Conservation (phyloP, 2,888 invertebrate species). For the Helleia helle region DNA sequence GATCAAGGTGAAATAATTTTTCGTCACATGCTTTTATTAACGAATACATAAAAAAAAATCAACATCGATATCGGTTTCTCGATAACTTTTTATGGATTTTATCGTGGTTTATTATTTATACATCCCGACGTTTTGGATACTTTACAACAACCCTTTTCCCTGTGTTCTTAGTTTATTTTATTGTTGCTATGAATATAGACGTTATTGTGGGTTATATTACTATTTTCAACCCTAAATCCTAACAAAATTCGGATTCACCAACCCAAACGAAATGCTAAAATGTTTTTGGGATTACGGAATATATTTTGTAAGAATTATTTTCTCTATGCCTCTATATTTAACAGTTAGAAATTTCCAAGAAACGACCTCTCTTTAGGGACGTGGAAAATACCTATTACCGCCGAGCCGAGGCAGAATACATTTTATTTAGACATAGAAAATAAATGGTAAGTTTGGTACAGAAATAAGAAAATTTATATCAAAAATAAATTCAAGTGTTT, state of each 20-base stretch:
- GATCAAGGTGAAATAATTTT: too few species aligned
- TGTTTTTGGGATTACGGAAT: not conserved
- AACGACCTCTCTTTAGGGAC: conserved; percentile 9
- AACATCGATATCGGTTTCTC: too few species aligned
- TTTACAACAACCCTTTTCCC: too few species aligned
- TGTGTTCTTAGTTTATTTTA: too few species aligned
- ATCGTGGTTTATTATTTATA: too few species aligned
- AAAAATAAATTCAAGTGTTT: not conserved
- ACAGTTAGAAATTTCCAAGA: conserved; percentile 4
- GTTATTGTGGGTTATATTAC: too few species aligned
- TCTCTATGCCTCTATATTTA: conserved; percentile 4
- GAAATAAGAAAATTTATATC: conserved; percentile 2
- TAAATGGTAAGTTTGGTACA: conserved; percentile 5
- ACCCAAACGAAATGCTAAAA: not conserved
- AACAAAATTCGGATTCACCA: not conserved
- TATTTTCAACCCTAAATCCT: not conserved
- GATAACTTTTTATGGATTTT: too few species aligned
- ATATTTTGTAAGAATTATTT: conserved; percentile 3
- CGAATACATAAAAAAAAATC: too few species aligned
- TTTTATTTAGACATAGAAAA: conserved; percentile 9
- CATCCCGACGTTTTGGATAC: too few species aligned
- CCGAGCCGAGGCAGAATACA: conserved; percentile 6
- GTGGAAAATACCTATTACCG: conserved; percentile 9
- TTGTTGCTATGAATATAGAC: too few species aligned
- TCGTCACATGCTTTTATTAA: too few species aligned